Evolutionary conservation across 37 sponge, comb jelly and placozoan genomes (phyloP).

Genomic region (Amphimedon queenslandica): DNA sequence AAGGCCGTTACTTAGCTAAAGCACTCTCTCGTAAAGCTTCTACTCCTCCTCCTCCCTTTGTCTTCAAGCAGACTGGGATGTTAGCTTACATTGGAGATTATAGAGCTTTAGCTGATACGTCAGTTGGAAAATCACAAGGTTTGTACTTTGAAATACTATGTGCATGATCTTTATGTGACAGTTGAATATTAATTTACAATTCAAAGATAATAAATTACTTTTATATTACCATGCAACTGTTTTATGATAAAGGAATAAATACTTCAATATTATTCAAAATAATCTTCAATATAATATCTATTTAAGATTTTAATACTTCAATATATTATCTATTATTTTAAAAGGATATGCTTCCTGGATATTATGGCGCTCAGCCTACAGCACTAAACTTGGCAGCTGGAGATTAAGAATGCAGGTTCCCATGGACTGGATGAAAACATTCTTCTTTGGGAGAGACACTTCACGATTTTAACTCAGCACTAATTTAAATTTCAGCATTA

Average conservation of each 20-base stretch:
- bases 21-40: slow-evolving; percentile 27
- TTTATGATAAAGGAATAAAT: no score
- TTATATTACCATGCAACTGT: no score
- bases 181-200: no score
- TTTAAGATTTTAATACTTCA: no score
- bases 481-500: not conserved
- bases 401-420: slow-evolving; percentile 88
- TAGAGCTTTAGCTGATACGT: slow-evolving; percentile 65
- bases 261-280: no score
- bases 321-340: no score
- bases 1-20: slow-evolving; percentile 75
- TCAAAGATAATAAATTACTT: no score
- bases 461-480: slow-evolving; percentile 69
- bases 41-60: slow-evolving; percentile 7
- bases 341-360: slow-evolving; percentile 83
- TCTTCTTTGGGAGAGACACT: slow-evolving; percentile 84
- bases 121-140: slow-evolving; percentile 76
- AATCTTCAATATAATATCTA: no score
- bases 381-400: slow-evolving; percentile 88
- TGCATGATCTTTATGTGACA: not conserved
- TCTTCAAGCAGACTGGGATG: slow-evolving; percentile 74
- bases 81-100: slow-evolving; percentile 87
- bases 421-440: slow-evolving; percentile 85
- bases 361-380: slow-evolving; percentile 85
- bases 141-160: no score